These are phyloP conservation scores for Rhodinocichla rosea DNA, from an alignment of 2,113 vertebrate species.

Conservation along the genomic window DNA sequence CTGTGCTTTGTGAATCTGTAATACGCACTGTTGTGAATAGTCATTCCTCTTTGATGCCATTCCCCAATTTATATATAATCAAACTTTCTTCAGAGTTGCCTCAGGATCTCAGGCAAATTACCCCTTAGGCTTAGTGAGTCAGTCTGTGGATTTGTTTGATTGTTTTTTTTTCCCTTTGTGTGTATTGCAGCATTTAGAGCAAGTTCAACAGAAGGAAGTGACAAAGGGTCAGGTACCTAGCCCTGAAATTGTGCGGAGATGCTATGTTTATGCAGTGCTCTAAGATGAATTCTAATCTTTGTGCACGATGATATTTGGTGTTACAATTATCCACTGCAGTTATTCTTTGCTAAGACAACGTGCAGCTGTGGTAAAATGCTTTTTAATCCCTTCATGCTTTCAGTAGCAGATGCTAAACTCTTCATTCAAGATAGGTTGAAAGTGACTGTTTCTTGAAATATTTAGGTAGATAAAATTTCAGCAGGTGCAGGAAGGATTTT, in stretches of 20 bases:
- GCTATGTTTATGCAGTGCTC: neutral
- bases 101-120: neutral
- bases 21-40: neutral
- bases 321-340: neutral
- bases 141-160: neutral
- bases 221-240: neutral
- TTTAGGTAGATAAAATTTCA: neutral
- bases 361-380: neutral
- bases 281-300: neutral
- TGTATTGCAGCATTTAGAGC: neutral
- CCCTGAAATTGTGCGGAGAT: neutral
- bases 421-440: neutral
- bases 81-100: neutral
- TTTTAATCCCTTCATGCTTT: neutral
- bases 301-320: neutral
- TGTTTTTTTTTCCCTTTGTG: accelerated
- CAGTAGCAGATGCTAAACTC: neutral
- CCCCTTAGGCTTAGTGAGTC: neutral
- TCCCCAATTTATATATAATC: neutral
- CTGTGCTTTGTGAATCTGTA: neutral
- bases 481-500: neutral
- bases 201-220: neutral
- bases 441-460: neutral
- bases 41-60: neutral
- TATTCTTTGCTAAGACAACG: neutral